Percentiles rank a stretch among this genome's conserved stretches.
phyloP scores from a whole-genome alignment of 2,113 vertebrate genomes.

The Tringa solitaria region DNA sequence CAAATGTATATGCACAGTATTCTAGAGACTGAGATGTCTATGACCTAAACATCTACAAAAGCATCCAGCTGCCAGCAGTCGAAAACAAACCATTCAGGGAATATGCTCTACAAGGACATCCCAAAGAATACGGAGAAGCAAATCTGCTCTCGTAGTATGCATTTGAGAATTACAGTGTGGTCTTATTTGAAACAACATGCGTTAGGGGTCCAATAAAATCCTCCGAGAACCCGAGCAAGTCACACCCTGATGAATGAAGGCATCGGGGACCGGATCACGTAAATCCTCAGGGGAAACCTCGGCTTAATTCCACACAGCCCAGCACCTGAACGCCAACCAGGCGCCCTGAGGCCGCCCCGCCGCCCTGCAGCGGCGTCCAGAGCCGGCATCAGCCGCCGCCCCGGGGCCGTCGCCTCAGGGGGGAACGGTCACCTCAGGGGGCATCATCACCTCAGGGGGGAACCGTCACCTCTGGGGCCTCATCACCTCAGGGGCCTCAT shows the following conservation, averaged over 20 bases:
- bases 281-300: accelerated
- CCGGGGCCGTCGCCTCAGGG: no score
- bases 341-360: not conserved
- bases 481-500: no score
- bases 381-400: not conserved
- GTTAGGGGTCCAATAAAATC: not conserved
- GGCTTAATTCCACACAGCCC: accelerated
- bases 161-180: accelerated
- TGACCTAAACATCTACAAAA: not conserved
- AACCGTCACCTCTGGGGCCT: no score
- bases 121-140: not conserved
- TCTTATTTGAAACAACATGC: accelerated
- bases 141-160: accelerated
- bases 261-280: accelerated
- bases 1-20: accelerated
- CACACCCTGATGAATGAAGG: accelerated
- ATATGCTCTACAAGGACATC: not conserved
- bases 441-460: no score
- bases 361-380: not conserved
- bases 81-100: not conserved
- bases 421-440: no score
- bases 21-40: accelerated
- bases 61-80: not conserved
- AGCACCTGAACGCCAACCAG: accelerated
- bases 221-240: accelerated